Evolutionary conservation across 2,113 vertebrate species (phyloP).

Genomic region (Cynopterus brachyotis): DNA sequence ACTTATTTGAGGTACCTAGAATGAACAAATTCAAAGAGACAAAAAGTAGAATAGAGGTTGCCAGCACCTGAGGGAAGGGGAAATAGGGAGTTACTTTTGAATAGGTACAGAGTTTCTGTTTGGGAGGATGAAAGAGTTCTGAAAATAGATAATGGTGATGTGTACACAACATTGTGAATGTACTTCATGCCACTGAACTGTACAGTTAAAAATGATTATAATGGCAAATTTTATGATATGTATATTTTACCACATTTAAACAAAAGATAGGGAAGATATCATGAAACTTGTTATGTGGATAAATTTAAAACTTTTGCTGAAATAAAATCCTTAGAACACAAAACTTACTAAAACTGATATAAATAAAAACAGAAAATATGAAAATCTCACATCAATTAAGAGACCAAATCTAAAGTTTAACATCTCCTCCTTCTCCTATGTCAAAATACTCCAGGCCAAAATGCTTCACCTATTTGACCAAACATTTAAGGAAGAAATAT

Average conservation of each 20-base stretch:
- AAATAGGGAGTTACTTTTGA: not conserved
- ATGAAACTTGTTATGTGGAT: not conserved
- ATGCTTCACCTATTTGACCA: not conserved
- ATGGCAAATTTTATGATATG: not conserved
- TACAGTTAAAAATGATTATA: not conserved
- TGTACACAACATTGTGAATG: not conserved
- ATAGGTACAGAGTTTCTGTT: not conserved
- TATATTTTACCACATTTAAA: not conserved
- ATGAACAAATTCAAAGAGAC: not conserved
- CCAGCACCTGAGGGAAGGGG: not conserved
- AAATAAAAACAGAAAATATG: not conserved
- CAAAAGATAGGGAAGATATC: not conserved
- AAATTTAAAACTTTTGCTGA: not conserved
- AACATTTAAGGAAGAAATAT: slow-evolving; percentile 11
- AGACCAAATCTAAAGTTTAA: slow-evolving; percentile 1
- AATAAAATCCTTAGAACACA: not conserved
- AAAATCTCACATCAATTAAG: not conserved
- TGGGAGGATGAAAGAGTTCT: not conserved
- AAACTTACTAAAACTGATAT: not conserved
- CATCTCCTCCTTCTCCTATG: not conserved
- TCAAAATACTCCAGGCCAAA: not conserved
- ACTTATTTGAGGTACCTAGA: not conserved
- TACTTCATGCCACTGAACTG: not conserved
- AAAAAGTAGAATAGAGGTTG: not conserved
- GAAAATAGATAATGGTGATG: not conserved